Evolutionary conservation across 2,113 vertebrate genomes (phyloP), one percentile per base, ranked within the genome.

Genomic region (Coptodon rendalli): DNA sequence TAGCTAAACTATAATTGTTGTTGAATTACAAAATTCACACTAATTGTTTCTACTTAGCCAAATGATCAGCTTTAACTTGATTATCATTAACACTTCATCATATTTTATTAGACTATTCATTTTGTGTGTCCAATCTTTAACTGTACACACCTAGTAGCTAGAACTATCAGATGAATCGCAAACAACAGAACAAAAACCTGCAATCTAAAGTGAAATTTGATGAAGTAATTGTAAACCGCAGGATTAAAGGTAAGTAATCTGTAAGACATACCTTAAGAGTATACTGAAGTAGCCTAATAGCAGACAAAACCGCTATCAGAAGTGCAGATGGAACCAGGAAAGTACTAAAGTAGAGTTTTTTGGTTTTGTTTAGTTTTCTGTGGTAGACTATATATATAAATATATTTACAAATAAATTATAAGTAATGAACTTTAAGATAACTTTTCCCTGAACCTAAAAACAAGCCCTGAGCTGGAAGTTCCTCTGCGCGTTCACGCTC

Each of bases 401-500:
- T 40, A 22, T 40, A 40, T 68, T 24, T 68, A 24, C 11, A 40
- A 40, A 40, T 24, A 68, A 71, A 71, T 16, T 71, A 16, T 27
- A 71, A 45, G 12, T 43, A 45, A 43, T 71, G 48, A 48, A 48
- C 24, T 76, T 48, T 29, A 76, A 76, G 24, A 48, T 48, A 76
- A 76, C 24, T 4, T 76, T 48, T 48, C 16, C 43, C 14, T 48
- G 1, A 76, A 48, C 40, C 14, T 17, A 29, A 45, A 73, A 38
- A 43, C 36, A 71, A 27, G 38, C n/a, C n/a, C 38, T 38, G 66
- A 76, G 63, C 7, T 68, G 71, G 14, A 61, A 66, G 31, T 40
- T 27, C 59, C 12, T 16, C 13, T 90, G 94, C 96, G 95, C 94
- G 94, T 93, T 91, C 95, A 90, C 90, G 89, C 31, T 38, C 19